A percentile compares a stretch with the other conserved stretches of the same genome.
phyloP scores from a whole-genome alignment of 1,140 invertebrate species.

The Diorhabda sublineata region DNA sequence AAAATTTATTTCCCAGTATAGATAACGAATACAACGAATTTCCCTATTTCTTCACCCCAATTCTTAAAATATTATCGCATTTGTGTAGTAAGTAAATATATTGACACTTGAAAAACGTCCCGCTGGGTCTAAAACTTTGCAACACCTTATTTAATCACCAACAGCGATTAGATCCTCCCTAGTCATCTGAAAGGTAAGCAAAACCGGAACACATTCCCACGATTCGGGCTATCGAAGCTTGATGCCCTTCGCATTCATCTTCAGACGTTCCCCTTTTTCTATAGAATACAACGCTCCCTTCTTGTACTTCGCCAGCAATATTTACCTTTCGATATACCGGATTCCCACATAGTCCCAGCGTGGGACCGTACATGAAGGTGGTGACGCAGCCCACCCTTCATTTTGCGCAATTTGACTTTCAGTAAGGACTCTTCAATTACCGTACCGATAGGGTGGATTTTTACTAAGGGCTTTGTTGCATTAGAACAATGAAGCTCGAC shows the following conservation, averaged over 20 bases:
- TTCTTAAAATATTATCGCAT: neutral
- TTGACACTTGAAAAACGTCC: constrained; percentile 14
- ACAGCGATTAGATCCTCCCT: constrained; percentile 4
- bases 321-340: constrained; percentile 22
- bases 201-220: constrained; percentile 11
- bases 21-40: neutral
- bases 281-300: neutral
- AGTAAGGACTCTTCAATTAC: constrained; percentile 11
- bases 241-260: neutral
- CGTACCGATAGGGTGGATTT: no score
- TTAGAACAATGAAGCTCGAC: no score
- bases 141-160: neutral
- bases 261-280: constrained; percentile 16
- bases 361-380: constrained; percentile 20
- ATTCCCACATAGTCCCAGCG: constrained; percentile 22
- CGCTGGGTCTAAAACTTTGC: constrained; percentile 9
- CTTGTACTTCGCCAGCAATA: constrained; percentile 12
- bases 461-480: no score
- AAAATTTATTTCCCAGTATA: no score
- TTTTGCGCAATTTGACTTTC: constrained; percentile 13
- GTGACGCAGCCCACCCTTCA: constrained; percentile 19
- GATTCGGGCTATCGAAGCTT: neutral
- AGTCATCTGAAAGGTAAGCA: neutral
- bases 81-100: constrained; percentile 18
- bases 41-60: neutral